phyloP scores from a whole-genome alignment of 2,888 invertebrate species.

The Pristionchus arcanus region DNA sequence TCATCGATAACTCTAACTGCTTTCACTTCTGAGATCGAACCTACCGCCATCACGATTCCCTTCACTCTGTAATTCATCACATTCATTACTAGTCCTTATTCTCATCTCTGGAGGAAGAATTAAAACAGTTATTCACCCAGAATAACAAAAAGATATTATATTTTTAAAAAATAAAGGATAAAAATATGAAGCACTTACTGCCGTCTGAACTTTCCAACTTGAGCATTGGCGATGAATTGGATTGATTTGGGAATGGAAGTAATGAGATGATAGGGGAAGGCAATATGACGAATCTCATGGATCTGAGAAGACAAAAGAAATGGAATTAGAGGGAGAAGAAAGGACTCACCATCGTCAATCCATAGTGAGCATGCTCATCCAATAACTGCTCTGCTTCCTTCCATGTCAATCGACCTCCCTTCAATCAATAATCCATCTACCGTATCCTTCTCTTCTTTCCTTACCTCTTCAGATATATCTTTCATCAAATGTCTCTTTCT shows the following conservation, averaged over 20 bases:
- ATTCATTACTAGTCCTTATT: neutral
- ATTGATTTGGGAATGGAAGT: neutral
- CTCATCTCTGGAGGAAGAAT: neutral
- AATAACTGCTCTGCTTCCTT: slow-evolving; percentile 48
- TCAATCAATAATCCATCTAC: neutral
- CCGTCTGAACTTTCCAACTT: slow-evolving; percentile 47
- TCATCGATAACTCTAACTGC: slow-evolving; percentile 49
- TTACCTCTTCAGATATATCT: slow-evolving; percentile 17
- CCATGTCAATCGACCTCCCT: slow-evolving; percentile 47
- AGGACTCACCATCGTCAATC: slow-evolving; percentile 42
- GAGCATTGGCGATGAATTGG: slow-evolving; percentile 26
- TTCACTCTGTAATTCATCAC: neutral
- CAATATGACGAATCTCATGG: slow-evolving; percentile 35
- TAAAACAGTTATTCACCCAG: no score
- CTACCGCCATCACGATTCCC: slow-evolving; percentile 52
- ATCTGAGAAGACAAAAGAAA: slow-evolving; percentile 10
- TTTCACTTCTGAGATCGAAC: slow-evolving; percentile 24
- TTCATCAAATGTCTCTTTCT: slow-evolving; percentile 24
- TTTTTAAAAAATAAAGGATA: neutral
- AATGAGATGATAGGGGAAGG: slow-evolving; percentile 52
- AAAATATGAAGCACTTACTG: neutral
- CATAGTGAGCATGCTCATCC: neutral
- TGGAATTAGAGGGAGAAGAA: neutral
- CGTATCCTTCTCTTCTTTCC: neutral
- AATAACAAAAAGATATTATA: neutral